Base-by-base conservation (phyloP, 2,797 vertebrate genomes). In the Cichlasoma orientale region DNA sequence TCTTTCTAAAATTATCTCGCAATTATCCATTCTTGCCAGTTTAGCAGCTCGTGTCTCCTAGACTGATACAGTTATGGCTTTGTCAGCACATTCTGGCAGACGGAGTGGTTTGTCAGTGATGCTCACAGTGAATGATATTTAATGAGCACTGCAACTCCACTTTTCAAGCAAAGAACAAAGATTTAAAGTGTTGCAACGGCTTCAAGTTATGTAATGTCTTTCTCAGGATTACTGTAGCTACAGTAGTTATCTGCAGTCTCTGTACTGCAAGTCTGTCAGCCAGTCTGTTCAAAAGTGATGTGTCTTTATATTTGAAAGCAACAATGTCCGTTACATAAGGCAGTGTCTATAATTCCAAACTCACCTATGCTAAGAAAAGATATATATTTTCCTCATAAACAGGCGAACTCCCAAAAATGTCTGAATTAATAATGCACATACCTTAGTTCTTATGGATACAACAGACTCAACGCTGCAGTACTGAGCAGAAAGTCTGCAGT, bases 161-260 rank as follows among this genome's bases (percentile, higher is more conserved):
- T 57, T 72, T 74, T 76, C 47, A 23, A 75, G 58, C 33, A 58
- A 50, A 82, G 72, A 80, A 82, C 71, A 77, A 72, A 86, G 31
- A 77, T 80, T 77, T 58, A 84, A 87, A 80, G 76, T 66, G 76
- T 78, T 56, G 57, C 56, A 63, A 84, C 25, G 11, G 18, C 18
- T 68, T 68, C 25, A 71, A 83, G 76, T 87, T 84, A 80, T 31
- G 31, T 71, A 86, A 84, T 19, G 68, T 56, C 56, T 77, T 73
- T 58, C 41, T 76, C 31, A 75, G 75, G 57, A 76, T 69, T 78
- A 16, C 83, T 72, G 70, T 77, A 66, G 80, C 63, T 73, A 61
- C 70, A 61, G 68, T 47, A 44, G 74, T 58, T 56, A 82, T 73
- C 78, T 75, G 71, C 18, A 69, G 5, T 77, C 44, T 78, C 58